These are phyloP conservation scores for Capromys pilorides DNA, from an alignment of 2,797 vertebrate species.

Conservation along the genomic window DNA sequence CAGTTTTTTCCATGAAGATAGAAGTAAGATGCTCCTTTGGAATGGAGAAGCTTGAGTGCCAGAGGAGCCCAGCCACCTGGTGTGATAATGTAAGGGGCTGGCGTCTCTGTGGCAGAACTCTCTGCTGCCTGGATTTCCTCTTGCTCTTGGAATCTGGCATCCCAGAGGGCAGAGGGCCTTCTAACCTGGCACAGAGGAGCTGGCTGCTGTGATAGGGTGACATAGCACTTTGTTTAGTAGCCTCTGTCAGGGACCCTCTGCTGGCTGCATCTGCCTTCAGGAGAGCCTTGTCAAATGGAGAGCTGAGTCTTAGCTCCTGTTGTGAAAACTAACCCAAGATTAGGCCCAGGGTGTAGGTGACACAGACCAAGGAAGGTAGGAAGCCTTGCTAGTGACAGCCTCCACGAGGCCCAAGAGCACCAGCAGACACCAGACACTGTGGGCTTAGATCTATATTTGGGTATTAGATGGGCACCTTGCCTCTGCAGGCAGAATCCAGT, in stretches of 20 bases:
- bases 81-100: neutral
- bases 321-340: neutral
- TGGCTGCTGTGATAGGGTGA: neutral
- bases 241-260: neutral
- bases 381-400: neutral
- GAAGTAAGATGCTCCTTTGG: neutral
- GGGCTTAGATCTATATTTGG: neutral
- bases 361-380: neutral
- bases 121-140: neutral
- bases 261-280: neutral
- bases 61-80: neutral
- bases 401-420: neutral
- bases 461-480: neutral
- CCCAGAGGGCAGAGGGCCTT: neutral
- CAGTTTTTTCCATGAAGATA: conserved; percentile 13
- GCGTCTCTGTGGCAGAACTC: neutral
- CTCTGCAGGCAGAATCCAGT: neutral
- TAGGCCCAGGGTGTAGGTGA: neutral
- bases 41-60: neutral
- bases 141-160: neutral
- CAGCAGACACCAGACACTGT: neutral
- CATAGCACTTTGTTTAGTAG: neutral
- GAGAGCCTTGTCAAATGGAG: neutral
- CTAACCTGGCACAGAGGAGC: neutral
- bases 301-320: neutral